Base-by-base conservation (phyloP, 2,113 vertebrate species). In the Calonectris borealis region DNA sequence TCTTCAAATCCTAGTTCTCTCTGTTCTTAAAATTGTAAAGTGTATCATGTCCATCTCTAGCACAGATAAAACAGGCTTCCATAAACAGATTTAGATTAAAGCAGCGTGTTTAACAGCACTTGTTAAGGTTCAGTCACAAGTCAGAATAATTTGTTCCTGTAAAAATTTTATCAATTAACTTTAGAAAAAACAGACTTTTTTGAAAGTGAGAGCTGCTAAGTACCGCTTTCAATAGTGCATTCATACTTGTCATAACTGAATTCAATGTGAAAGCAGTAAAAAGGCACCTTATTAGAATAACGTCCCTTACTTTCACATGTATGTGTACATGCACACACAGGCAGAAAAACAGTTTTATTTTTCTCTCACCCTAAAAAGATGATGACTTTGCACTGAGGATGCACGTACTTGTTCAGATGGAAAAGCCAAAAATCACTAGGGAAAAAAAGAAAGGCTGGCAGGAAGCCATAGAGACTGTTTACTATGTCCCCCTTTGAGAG, bases 1-100 rank as follows among this genome's bases (percentile, higher is more conserved):
- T 96, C 83, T 95, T 81, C 72, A 88, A 88, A 95, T 62, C 60
- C 55, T 70, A 42, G 77, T 32, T 88, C 80, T 83, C 19, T 88
- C 51, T 94, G 77, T 92, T 84, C 72, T 86, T 81, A 31, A 86
- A 79, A 58, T 32, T 72, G 8, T 57, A 49, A 77, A 70, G 34
- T 19, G 32, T 36, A 62, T 66, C 42, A 9, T 49, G 36, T 51
- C 66, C 57, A 79, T 31, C 77, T 38, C 38, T 55, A 86, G 48
- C 57, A 60, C n/a, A 61, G 25, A 26, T 25, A 61, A 61, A 61
- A 52, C 21, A 73, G 36, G 46, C 31, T 88, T 86, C 34, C 54
- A 86, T 92, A 95, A 94, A 88, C 58, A 90, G 44, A 52, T 83
- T 48, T 46, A 85, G 49, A 70, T 72, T 81, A 93, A 78, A 92